Conservation (phyloP, 2,797 vertebrate genomes). For the Lagorchestes hirsutus region DNA sequence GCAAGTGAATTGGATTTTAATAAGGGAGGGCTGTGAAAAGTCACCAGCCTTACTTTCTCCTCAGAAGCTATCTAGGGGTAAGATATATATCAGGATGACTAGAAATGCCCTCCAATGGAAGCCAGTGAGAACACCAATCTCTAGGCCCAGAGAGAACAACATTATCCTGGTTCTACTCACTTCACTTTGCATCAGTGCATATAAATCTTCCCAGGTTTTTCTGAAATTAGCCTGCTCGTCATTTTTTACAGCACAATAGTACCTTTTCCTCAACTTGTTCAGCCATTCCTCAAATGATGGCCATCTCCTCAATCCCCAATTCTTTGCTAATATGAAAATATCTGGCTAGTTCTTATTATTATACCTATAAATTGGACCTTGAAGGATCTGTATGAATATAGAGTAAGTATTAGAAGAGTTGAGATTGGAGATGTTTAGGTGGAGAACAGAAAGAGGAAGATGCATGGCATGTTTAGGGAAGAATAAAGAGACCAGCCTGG, state of each 20-base stretch:
- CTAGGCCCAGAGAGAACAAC: background rate
- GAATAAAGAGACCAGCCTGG: background rate
- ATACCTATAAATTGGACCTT: background rate
- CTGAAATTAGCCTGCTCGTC: background rate
- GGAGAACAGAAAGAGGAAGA: background rate
- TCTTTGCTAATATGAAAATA: background rate
- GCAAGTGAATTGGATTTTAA: too few species aligned
- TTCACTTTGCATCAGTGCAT: background rate
- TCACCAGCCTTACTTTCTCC: too few species aligned
- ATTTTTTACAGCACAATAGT: background rate
- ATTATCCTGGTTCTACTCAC: background rate
- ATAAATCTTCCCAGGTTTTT: background rate
- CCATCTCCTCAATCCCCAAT: background rate
- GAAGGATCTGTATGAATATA: background rate
- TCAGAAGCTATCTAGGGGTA: too few species aligned
- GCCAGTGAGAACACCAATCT: background rate
- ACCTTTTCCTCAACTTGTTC: background rate
- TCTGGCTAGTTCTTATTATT: background rate
- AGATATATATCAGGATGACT: too few species aligned
- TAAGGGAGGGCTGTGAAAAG: too few species aligned
- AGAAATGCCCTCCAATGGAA: too few species aligned
- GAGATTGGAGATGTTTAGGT: rapidly evolving
- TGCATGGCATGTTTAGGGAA: background rate
- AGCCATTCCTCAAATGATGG: background rate
- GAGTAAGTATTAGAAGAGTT: background rate